Conservation (phyloP, 1,140 invertebrate species). For the Heliconius himera region DNA sequence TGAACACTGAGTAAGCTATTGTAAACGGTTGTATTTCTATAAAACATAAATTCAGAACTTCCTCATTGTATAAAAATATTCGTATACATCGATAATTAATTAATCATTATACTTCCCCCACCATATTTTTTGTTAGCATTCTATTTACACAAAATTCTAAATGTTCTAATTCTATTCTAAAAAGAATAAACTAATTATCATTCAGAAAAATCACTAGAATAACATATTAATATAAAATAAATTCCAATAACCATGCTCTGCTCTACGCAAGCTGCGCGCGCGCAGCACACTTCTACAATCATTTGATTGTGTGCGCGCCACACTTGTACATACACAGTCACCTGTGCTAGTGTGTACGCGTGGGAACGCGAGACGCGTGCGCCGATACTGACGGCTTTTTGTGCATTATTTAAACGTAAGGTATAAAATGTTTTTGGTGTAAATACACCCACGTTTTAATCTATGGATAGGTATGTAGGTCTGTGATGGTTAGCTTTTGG, state of each 20-base stretch:
- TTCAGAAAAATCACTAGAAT: neutral
- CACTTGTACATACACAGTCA: conserved; percentile 26
- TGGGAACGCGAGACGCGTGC: conserved; percentile 74
- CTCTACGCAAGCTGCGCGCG: conserved; percentile 48
- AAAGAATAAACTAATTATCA: too few species aligned
- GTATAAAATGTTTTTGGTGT: conserved; percentile 61
- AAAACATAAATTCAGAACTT: too few species aligned
- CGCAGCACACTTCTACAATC: conserved; percentile 32
- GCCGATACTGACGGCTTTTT: conserved; percentile 68
- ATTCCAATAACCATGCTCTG: conserved; percentile 55
- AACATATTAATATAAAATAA: conserved; percentile 20
- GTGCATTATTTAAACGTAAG: conserved; percentile 68
- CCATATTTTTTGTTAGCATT: too few species aligned
- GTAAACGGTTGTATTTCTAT: too few species aligned
- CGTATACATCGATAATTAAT: too few species aligned
- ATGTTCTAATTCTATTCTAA: too few species aligned
- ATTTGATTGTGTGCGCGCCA: neutral
- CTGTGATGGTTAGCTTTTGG: neutral
- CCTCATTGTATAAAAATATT: too few species aligned
- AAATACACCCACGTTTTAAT: conserved; percentile 40
- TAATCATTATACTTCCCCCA: too few species aligned
- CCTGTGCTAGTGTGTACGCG: conserved; percentile 60
- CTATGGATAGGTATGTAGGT: conserved; percentile 5
- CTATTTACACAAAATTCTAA: too few species aligned
- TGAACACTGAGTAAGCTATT: neutral